Evolutionary conservation across 2,888 invertebrate species (phyloP), one percentile per base, ranked within the genome.

Genomic region (Nasonia oneida): DNA sequence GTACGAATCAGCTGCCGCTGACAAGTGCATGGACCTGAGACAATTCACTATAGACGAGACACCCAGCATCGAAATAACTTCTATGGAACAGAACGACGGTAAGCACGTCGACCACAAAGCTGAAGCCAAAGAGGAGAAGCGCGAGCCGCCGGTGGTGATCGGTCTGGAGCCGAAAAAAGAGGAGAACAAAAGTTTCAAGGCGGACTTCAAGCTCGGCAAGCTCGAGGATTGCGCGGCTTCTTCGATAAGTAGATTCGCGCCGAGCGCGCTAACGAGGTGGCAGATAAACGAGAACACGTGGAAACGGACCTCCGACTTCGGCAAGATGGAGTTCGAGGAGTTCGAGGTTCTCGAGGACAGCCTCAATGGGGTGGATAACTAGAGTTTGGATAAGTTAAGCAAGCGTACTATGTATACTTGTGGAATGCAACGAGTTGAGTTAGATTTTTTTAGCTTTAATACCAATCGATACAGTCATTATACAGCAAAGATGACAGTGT

Each of bases 291-390:
- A 91, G 86, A 94, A 95, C 85, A 95, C 95, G 90, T 94, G 95
- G 90, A 96, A 95, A 89, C 94, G 94, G 87, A 94, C 95, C 15
- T 95, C 95, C 88, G 96, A 96, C 92, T 96, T 96, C 89, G 96
- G 96, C 71, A 97, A 97, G 90, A 97, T 97, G 95, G 97, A 97
- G 89, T 97, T 97, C 89, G 97, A 97, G 93, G 96, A 96, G 90
- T 97, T 96, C 89, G 96, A 96, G 94, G 95, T 97, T 81, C 94
- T 96, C 91, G 96, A 95, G 87, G 95, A 95, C 92, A 95, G 95
- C 93, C 94, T 95, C 91, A 95, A 93, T 85, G 91, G 89, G 12
- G 88, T 86, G 14, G 90, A 90, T 15, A 90, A 87, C 79, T 87
- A 89, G 67, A 82, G 83, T 53, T 88, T 89, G 23, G 71, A 53